phyloP scores from a whole-genome alignment of 2,888 invertebrate genomes.

The Drosophila helvetica region DNA sequence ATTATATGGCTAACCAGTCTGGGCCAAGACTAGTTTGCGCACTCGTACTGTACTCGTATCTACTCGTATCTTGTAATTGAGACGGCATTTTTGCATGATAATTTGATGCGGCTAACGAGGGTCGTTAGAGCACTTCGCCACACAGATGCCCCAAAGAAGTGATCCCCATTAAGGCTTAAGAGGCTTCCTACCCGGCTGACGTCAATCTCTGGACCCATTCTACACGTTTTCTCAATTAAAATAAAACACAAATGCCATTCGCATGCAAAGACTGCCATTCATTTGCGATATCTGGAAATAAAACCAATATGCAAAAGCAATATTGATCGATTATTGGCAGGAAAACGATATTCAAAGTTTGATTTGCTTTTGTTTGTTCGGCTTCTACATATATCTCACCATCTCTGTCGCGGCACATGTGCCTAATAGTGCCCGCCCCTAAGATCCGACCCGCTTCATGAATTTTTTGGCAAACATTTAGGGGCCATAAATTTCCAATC shows the following conservation, averaged over 20 bases:
- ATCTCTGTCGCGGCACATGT: conserved; percentile 33
- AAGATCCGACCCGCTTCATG: conserved; percentile 17
- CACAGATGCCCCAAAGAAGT: conserved; percentile 5
- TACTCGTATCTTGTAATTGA: conserved; percentile 60
- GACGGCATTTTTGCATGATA: conserved; percentile 77
- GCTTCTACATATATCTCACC: not conserved
- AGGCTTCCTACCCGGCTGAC: conserved; percentile 34
- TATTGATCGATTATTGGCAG: conserved; percentile 38
- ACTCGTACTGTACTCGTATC: conserved; percentile 14
- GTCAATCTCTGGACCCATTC: conserved; percentile 27
- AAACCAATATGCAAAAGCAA: conserved; percentile 13
- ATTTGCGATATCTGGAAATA: conserved; percentile 21
- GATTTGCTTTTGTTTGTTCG: conserved; percentile 18
- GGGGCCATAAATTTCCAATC: conserved; percentile 48
- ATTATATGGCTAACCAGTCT: conserved; percentile 50
- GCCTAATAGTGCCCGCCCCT: conserved; percentile 23
- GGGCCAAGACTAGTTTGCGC: conserved; percentile 5
- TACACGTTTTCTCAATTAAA: conserved; percentile 26
- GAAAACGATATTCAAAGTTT: conserved; percentile 25
- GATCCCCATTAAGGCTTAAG: conserved; percentile 36
- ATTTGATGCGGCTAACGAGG: conserved; percentile 48
- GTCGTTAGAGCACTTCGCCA: conserved; percentile 37
- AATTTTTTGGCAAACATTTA: conserved; percentile 53
- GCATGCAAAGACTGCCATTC: conserved; percentile 24
- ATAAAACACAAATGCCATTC: conserved; percentile 20